Evolutionary conservation across 2,797 vertebrate species (phyloP).

Genomic region (Picus viridis): DNA sequence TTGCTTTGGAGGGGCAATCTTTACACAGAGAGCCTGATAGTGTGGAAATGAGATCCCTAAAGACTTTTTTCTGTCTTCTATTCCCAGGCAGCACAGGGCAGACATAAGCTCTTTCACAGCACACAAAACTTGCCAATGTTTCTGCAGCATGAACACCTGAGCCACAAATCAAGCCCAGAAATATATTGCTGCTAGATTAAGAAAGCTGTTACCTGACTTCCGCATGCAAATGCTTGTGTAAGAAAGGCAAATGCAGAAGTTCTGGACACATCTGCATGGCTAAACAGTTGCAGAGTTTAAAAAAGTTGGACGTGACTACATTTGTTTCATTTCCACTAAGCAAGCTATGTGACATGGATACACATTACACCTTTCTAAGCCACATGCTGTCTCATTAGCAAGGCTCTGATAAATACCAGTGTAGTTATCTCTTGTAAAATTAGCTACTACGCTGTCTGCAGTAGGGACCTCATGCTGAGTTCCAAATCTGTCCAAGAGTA

Average conservation of each 20-base stretch:
- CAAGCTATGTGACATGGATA: background rate
- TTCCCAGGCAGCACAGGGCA: background rate
- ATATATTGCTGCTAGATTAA: background rate
- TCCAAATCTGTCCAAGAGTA: slow-evolving; percentile 38
- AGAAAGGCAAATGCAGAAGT: background rate
- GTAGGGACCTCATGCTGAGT: slow-evolving; percentile 1
- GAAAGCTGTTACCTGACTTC: background rate
- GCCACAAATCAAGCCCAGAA: background rate
- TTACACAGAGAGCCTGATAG: background rate
- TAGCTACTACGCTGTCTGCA: slow-evolving; percentile 2
- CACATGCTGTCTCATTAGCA: background rate
- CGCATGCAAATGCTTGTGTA: background rate
- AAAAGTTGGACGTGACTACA: background rate
- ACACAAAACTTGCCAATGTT: background rate
- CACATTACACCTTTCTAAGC: background rate
- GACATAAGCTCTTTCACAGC: background rate
- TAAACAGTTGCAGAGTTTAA: background rate
- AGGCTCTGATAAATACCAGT: background rate
- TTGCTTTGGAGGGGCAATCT: background rate
- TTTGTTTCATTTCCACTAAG: background rate
- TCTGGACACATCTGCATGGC: background rate
- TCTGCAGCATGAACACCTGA: background rate
- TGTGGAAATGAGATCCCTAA: background rate
- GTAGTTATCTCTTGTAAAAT: slow-evolving; percentile 22
- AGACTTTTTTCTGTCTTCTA: background rate